Conservation (phyloP, 2,113 vertebrate genomes). For the Limnothrissa miodon region DNA sequence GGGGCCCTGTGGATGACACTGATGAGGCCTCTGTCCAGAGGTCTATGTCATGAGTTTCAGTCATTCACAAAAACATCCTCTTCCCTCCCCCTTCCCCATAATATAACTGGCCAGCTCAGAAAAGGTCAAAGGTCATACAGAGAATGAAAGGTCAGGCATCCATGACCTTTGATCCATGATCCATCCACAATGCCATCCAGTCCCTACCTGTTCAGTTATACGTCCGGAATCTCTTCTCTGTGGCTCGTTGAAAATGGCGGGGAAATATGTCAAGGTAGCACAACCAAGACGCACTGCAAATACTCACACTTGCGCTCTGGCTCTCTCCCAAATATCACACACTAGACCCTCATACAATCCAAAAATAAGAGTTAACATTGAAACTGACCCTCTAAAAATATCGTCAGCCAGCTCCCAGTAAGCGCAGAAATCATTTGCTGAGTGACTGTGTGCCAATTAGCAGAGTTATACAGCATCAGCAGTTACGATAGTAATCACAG, state of each 20-base stretch:
- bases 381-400: constrained; percentile 13
- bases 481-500: neutral
- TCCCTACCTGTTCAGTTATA: constrained; percentile 17
- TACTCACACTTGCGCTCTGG: neutral
- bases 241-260: constrained; percentile 11
- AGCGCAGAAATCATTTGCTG: neutral
- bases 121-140: neutral
- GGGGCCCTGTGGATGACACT: neutral
- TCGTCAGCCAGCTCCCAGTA: neutral
- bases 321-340: neutral
- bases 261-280: neutral
- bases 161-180: too few species aligned
- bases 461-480: neutral
- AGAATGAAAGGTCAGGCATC: constrained; percentile 7
- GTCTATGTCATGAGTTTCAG: constrained; percentile 18
- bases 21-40: constrained; percentile 5
- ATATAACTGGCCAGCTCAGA: neutral
- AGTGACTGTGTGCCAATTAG: neutral
- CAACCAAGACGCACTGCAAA: neutral
- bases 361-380: constrained; percentile 13
- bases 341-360: neutral
- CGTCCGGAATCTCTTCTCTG: constrained; percentile 16
- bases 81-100: neutral
- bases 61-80: constrained; percentile 19
- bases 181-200: too few species aligned